These are phyloP conservation scores for Anadara kagoshimensis DNA, from an alignment of 1,140 invertebrate species.

Conservation along the genomic window DNA sequence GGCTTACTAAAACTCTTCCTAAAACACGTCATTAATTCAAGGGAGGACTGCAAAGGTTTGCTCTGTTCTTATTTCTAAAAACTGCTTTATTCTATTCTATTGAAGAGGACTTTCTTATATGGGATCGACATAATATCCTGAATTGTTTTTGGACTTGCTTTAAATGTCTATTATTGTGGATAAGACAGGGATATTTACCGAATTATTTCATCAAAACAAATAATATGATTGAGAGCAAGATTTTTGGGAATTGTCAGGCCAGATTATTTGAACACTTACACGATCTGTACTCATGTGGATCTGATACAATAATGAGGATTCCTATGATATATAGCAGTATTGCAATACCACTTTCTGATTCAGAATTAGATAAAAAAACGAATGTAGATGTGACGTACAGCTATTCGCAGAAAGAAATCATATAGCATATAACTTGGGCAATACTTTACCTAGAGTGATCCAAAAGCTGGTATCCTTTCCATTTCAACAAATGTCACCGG, in stretches of 20 bases:
- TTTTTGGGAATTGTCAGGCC: neutral
- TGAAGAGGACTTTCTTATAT: neutral
- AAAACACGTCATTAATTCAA: slow-evolving; percentile 3
- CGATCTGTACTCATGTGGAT: too few species aligned
- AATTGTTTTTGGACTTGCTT: slow-evolving; percentile 23
- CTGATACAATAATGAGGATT: too few species aligned
- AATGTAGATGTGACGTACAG: too few species aligned
- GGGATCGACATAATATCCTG: slow-evolving; percentile 7
- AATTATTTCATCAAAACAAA: slow-evolving; percentile 36
- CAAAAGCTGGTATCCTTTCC: too few species aligned
- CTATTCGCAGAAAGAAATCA: too few species aligned
- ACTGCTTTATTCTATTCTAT: slow-evolving; percentile 25
- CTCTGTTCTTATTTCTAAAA: slow-evolving; percentile 34
- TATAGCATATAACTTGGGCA: too few species aligned
- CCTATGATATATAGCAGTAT: too few species aligned
- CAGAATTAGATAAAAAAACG: too few species aligned
- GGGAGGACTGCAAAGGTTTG: neutral
- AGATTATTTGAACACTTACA: too few species aligned
- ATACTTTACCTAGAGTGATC: too few species aligned
- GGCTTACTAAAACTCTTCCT: slow-evolving; percentile 26
- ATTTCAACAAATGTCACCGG: too few species aligned
- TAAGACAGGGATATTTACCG: slow-evolving; percentile 10
- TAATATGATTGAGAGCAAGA: slow-evolving; percentile 30
- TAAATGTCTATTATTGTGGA: slow-evolving; percentile 11
- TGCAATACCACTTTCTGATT: too few species aligned